These are phyloP conservation scores for Colletes gigas DNA, from an alignment of 1,140 invertebrate species.

Conservation along the genomic window DNA sequence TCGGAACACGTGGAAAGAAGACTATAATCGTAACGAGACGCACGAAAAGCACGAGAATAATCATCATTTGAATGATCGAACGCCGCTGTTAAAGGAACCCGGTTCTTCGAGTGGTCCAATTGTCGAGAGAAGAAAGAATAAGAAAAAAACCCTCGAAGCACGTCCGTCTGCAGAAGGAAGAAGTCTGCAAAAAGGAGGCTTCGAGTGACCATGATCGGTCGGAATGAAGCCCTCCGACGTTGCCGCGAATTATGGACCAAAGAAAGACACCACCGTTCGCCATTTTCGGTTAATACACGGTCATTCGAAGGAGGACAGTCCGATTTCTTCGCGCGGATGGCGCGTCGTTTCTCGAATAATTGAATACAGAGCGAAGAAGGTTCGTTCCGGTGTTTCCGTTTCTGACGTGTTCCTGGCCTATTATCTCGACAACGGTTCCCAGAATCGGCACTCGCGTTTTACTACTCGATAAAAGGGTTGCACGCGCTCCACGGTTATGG, in stretches of 20 bases:
- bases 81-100: not conserved
- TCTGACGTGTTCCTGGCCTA: not conserved
- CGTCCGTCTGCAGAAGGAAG: constrained; percentile 1
- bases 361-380: constrained; percentile 1
- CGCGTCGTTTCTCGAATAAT: constrained; percentile 30
- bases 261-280: constrained; percentile 15
- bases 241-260: constrained; percentile 30
- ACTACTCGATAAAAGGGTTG: too few species aligned
- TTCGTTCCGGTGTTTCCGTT: not conserved
- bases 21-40: constrained; percentile 55
- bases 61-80: not conserved
- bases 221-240: constrained; percentile 12
- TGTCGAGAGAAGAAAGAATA: not conserved
- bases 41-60: constrained; percentile 64
- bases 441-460: too few species aligned
- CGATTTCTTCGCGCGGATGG: constrained; percentile 1
- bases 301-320: not conserved
- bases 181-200: constrained; percentile 8
- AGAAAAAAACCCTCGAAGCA: not conserved
- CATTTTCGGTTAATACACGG: constrained; percentile 31
- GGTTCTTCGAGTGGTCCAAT: too few species aligned
- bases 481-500: too few species aligned
- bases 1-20: not conserved
- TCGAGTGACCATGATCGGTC: too few species aligned
- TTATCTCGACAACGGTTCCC: not conserved